A percentile compares a stretch with the other conserved stretches of the same genome.
phyloP scores from a whole-genome alignment of 2,888 invertebrate genomes.

The Halocaridina rubra region DNA sequence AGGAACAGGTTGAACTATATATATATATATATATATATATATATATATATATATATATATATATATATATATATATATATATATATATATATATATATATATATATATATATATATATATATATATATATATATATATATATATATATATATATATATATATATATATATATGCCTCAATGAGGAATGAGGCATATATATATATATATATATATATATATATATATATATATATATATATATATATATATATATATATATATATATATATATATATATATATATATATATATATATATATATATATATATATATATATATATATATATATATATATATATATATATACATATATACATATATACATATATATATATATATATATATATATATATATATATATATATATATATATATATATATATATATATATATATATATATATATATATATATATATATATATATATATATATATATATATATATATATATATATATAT shows the following conservation, averaged over 20 bases:
- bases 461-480: slow-evolving; percentile 10
- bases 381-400: slow-evolving; percentile 5
- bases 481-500: background rate
- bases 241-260: background rate
- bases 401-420: slow-evolving; percentile 2
- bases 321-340: background rate
- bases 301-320: background rate
- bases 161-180: background rate
- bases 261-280: slow-evolving; percentile 11
- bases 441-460: background rate
- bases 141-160: slow-evolving; percentile 1
- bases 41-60: background rate
- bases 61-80: slow-evolving; percentile 1
- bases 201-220: slow-evolving; percentile 15
- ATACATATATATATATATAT: background rate
- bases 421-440: background rate
- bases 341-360: background rate
- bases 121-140: background rate
- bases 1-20: too few species aligned
- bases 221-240: background rate
- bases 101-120: background rate
- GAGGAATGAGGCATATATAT: background rate
- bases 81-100: background rate
- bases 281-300: slow-evolving; percentile 12
- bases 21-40: background rate